phyloP scores from a whole-genome alignment of 1,140 invertebrate species.

The Aphelenchoides avenae region DNA sequence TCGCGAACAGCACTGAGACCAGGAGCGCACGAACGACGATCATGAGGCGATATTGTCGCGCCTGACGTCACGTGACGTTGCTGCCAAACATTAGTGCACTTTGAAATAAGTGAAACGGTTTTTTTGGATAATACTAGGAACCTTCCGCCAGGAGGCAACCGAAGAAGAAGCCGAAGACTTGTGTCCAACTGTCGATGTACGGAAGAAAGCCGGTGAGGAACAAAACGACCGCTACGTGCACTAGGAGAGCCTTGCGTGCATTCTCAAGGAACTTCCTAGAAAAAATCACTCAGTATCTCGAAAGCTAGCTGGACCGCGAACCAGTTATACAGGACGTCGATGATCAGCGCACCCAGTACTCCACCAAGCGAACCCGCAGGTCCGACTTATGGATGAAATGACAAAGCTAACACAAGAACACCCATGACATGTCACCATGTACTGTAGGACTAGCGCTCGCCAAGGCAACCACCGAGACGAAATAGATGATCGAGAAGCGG shows the following conservation, averaged over 20 bases:
- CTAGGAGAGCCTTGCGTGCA: conserved; percentile 69
- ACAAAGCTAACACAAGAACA: conserved; percentile 38
- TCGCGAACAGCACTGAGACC: conserved; percentile 16
- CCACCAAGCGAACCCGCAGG: conserved; percentile 89
- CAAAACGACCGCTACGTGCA: conserved; percentile 72
- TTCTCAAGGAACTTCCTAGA: conserved; percentile 22
- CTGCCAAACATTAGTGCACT: conserved; percentile 19
- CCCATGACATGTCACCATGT: conserved; percentile 68
- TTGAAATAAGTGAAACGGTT: conserved; percentile 5
- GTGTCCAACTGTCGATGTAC: conserved; percentile 95
- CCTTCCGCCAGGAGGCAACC: conserved; percentile 80
- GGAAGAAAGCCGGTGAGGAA: conserved; percentile 83
- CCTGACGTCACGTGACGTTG: too few species aligned
- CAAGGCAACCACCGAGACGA: conserved; percentile 88
- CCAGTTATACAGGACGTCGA: conserved; percentile 73
- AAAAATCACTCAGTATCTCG: conserved; percentile 1
- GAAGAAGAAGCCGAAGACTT: conserved; percentile 81
- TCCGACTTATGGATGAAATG: conserved; percentile 71
- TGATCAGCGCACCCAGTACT: conserved; percentile 80
- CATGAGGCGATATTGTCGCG: conserved; percentile 20
- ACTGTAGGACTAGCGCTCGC: conserved; percentile 94
- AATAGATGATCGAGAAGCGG: conserved; percentile 85
- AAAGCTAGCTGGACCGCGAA: not conserved
- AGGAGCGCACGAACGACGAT: conserved; percentile 28
- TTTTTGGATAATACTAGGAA: conserved; percentile 20